Percentiles rank a stretch among this genome's conserved stretches.
Conservation (phyloP, 2,888 invertebrate species). For the Orchesella flavescens region DNA sequence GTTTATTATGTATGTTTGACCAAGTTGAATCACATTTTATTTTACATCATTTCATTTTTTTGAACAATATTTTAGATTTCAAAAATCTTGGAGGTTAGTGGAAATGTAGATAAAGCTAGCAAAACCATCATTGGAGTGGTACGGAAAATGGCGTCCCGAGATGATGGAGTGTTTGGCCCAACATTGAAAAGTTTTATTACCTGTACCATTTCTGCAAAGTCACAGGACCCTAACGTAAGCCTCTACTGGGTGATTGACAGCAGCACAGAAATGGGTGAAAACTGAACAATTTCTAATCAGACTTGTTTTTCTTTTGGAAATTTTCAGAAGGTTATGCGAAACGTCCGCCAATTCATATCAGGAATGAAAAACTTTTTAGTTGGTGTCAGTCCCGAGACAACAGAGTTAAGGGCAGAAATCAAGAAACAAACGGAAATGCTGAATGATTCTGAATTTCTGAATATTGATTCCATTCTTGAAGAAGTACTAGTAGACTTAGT, state of each 20-base stretch:
- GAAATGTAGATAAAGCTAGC: conserved; percentile 69
- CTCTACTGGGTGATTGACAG: not conserved
- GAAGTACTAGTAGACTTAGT: conserved; percentile 94
- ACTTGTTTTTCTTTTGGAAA: not conserved
- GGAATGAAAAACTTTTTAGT: conserved; percentile 99
- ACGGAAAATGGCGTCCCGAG: conserved; percentile 67
- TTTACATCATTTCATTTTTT: too few species aligned
- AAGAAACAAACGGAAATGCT: conserved; percentile 75
- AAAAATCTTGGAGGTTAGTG: conserved; percentile 69
- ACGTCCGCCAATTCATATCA: conserved; percentile 95
- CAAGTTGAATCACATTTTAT: too few species aligned
- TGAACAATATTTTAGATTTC: conserved; percentile 64
- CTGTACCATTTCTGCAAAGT: conserved; percentile 71
- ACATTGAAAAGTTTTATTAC: conserved; percentile 71
- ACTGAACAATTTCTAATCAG: too few species aligned
- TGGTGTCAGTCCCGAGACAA: conserved; percentile 68
- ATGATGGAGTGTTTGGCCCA: conserved; percentile 71
- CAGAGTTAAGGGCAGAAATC: conserved; percentile 69
- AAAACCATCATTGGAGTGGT: conserved; percentile 67
- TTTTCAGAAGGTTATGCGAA: conserved; percentile 74
- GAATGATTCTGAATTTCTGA: conserved; percentile 92
- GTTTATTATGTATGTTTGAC: not conserved
- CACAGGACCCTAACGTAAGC: conserved; percentile 70
- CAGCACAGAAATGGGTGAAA: too few species aligned
- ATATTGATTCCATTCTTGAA: conserved; percentile 95